Conservation (phyloP, 2,113 vertebrate genomes). For the Puffinus mauretanicus region DNA sequence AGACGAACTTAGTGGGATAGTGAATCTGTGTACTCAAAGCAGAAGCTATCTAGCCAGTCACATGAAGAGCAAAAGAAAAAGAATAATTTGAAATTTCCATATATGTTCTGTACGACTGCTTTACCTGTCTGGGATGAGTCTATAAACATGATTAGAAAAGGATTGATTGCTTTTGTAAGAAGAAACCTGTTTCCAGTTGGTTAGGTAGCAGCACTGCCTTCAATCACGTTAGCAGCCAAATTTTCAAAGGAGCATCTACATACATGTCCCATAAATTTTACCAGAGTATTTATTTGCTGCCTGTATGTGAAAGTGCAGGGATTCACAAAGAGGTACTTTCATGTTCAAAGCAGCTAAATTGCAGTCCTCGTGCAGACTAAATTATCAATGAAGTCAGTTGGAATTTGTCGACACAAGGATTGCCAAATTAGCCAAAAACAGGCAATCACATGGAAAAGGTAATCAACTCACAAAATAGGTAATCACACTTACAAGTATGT, state of each 20-base stretch:
- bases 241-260: not conserved
- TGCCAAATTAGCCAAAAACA: conserved; percentile 38
- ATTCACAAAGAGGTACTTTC: not conserved
- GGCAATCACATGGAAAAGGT: conserved; percentile 22
- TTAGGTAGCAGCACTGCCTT: not conserved
- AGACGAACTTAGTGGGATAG: not conserved
- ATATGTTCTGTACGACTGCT: not conserved
- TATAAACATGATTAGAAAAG: not conserved
- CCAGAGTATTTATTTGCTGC: not conserved
- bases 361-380: not conserved
- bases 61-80: not conserved
- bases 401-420: not conserved
- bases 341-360: conserved; percentile 23
- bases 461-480: conserved; percentile 28
- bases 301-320: not conserved
- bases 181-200: not conserved
- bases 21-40: not conserved
- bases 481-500: conserved; percentile 1
- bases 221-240: not conserved
- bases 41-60: not conserved
- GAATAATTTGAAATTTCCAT: not conserved
- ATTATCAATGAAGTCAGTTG: not conserved
- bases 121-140: not conserved
- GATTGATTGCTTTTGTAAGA: not conserved
- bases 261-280: not conserved